A percentile compares a stretch with the other conserved stretches of the same genome.
Evolutionary conservation across 1,140 invertebrate genomes (phyloP).

Genomic region (Heterodera carotae): DNA sequence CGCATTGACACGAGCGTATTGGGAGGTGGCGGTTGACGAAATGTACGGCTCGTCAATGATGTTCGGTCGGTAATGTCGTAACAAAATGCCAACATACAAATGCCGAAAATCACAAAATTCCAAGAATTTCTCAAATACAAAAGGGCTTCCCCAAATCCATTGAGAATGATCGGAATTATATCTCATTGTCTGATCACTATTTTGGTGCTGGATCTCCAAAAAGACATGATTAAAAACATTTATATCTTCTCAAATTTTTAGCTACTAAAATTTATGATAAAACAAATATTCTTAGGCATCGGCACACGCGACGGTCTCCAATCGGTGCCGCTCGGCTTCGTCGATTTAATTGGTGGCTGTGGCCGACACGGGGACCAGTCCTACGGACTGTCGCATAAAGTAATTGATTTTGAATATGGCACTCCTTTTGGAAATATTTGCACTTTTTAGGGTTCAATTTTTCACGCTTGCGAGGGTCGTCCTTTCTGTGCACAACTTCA

Average conservation of each 20-base stretch:
- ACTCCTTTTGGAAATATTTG: no score
- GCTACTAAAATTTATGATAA: no score
- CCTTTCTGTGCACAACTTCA: constrained; percentile 16
- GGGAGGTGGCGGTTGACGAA: constrained; percentile 40
- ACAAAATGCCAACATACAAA: not conserved
- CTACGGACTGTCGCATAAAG: constrained; percentile 44
- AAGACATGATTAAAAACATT: no score
- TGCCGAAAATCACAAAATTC: no score
- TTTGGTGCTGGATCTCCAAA: no score
- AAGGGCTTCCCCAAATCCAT: no score
- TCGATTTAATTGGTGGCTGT: constrained; percentile 36
- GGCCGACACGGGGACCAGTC: constrained; percentile 15
- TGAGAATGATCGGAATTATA: no score
- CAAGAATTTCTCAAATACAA: no score
- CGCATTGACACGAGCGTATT: constrained; percentile 28
- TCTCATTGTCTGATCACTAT: no score
- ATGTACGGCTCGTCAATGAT: constrained; percentile 50
- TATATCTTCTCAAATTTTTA: not conserved
- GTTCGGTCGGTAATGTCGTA: constrained; percentile 17
- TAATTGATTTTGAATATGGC: not conserved
- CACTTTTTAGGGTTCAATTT: constrained; percentile 2
- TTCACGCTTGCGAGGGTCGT: not conserved
- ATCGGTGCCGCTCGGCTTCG: constrained; percentile 33
- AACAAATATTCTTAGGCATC: constrained; percentile 32
- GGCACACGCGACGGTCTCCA: constrained; percentile 21